Evolutionary conservation across 2,797 vertebrate species (phyloP).

Genomic region (Champsocephalus esox): DNA sequence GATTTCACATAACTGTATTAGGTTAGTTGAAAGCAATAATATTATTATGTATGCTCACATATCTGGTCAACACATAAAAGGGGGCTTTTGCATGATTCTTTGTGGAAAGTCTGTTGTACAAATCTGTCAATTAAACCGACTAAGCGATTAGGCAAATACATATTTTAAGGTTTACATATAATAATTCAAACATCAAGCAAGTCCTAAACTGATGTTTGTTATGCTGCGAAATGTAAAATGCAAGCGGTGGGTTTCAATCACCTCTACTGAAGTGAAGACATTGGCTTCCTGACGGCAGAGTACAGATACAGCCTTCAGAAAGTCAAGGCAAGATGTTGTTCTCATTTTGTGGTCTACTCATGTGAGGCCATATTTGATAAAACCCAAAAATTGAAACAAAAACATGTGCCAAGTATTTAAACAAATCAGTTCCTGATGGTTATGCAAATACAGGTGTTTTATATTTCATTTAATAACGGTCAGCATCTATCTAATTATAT

Average conservation of each 20-base stretch:
- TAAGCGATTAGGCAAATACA: too few relatives aligned
- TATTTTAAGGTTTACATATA: too few relatives aligned
- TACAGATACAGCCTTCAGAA: constrained; percentile 15
- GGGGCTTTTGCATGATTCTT: too few relatives aligned
- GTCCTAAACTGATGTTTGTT: constrained; percentile 16
- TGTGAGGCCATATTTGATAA: constrained; percentile 6
- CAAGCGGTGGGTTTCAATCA: constrained; percentile 29
- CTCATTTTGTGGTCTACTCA: constrained; percentile 12
- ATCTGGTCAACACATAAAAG: too few relatives aligned
- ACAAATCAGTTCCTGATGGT: neutral
- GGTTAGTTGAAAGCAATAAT: too few relatives aligned
- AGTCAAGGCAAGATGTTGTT: constrained; percentile 17
- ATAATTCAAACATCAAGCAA: constrained; percentile 11
- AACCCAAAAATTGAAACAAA: constrained; percentile 3
- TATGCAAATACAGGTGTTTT: neutral
- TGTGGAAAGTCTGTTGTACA: too few relatives aligned
- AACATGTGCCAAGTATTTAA: neutral
- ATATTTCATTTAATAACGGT: constrained; percentile 1
- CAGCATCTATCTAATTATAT: neutral
- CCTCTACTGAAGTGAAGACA: constrained; percentile 29
- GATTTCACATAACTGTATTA: too few relatives aligned
- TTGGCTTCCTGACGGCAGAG: constrained; percentile 15
- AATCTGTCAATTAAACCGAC: too few relatives aligned
- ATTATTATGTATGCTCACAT: too few relatives aligned
- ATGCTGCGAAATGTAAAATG: constrained; percentile 22